Evolutionary conservation across 2,113 vertebrate species (phyloP), one percentile per base, ranked within the genome.

Genomic region (Cyphomyrus discorhynchus): DNA sequence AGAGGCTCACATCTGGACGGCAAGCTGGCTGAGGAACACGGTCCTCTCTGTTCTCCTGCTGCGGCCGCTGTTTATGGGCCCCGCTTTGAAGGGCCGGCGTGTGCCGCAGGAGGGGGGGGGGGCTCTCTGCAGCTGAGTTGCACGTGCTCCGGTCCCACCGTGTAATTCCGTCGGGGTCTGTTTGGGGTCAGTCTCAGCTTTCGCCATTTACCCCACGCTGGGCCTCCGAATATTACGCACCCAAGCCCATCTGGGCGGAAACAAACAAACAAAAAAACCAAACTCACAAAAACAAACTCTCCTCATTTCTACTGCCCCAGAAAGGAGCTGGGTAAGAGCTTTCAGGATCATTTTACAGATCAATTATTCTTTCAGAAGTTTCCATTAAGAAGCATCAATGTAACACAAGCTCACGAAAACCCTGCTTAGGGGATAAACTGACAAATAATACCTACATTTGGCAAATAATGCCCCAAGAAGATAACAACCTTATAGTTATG

Each of bases 1-100:
- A 3, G 49, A 24, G 70, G 92, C 89, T 86, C 97, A 96, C 97
- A 97, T 96, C 96, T 97, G 96, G 96, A 96, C 94, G 94, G 95
- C 96, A 96, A 93, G 94, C 95, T 94, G 94, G 95, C 94, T 94
- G 94, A 94, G 93, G 92, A 94, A 96, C 96, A 97, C 95, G 94
- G 93, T 95, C 86, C 88, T 93, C 92, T 95, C 97, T 97, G 95
- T 95, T 96, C 95, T 93, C 92, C 89, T 95, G 96, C 95, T 94
- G 93, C 89, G 46, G 92, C 92, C 92, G 90, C 90, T 92, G 93
- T 94, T 95, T 93, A 91, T 93, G 90, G 2, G 89, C 5, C 9
- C 90, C 93, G 92, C 94, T 97, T 96, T 95, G 93, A 95, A 96
- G 93, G 92, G 66, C 88, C 82, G 91, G 89, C 93, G 27, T 70